Conservation (phyloP, 2,113 vertebrate species). For the Mionectes macconnelli region DNA sequence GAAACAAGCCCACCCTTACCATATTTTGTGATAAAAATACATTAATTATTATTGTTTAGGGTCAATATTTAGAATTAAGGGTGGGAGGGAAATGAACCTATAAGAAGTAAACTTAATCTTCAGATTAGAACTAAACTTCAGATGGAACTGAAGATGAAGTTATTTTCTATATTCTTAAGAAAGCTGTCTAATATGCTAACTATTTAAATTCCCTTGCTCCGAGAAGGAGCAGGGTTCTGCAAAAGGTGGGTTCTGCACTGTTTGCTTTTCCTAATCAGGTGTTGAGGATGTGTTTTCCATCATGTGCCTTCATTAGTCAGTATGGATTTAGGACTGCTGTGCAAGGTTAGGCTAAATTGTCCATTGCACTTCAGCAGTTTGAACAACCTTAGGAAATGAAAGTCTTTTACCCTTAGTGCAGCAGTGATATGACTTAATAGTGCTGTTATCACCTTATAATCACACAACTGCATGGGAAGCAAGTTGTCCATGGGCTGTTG, state of each 20-base stretch:
- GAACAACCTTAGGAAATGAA: constrained; percentile 31
- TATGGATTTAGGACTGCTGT: constrained; percentile 61
- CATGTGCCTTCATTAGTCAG: constrained; percentile 43
- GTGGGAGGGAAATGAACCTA: background rate
- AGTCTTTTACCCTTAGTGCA: constrained; percentile 34
- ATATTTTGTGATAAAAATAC: background rate
- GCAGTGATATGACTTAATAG: constrained; percentile 16
- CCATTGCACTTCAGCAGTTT: constrained; percentile 26
- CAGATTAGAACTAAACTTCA: background rate
- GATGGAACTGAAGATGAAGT: background rate
- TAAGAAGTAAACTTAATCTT: background rate
- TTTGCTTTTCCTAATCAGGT: background rate
- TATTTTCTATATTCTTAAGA: background rate
- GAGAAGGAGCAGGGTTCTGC: background rate
- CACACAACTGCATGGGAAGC: constrained; percentile 32
- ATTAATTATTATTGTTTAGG: background rate
- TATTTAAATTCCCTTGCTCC: background rate
- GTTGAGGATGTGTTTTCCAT: background rate
- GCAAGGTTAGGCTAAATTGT: constrained; percentile 51
- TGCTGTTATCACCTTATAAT: constrained; percentile 49
- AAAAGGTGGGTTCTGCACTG: background rate
- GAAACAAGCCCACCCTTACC: background rate
- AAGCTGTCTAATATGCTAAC: background rate
- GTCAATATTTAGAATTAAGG: background rate
- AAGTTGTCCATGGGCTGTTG: constrained; percentile 19